Evolutionary conservation across 2,113 vertebrate genomes (phyloP).

Genomic region (Myxocyprinus asiaticus): DNA sequence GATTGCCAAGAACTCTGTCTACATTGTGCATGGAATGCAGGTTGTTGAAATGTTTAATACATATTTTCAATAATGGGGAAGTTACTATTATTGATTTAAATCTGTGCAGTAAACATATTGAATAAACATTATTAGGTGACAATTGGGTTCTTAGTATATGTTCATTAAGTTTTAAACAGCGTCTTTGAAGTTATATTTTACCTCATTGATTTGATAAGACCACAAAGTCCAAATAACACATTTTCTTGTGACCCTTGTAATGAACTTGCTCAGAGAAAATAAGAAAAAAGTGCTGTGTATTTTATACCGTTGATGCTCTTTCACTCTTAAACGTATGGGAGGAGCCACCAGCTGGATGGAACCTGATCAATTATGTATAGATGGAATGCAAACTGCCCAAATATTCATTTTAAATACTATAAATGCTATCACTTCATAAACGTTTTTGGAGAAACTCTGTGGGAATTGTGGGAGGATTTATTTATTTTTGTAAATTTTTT

Average conservation of each 20-base stretch:
- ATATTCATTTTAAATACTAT: conserved; percentile 18
- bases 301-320: conserved; percentile 53
- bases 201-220: neutral
- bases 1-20: conserved; percentile 22
- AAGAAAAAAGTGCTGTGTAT: conserved; percentile 60
- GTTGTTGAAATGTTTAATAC: neutral
- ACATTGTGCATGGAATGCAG: conserved; percentile 13
- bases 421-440: conserved; percentile 51
- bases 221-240: neutral
- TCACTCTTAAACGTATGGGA: conserved; percentile 43
- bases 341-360: conserved; percentile 54
- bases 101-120: neutral
- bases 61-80: too few species aligned
- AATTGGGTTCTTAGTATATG: too few species aligned
- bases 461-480: neutral
- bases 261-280: conserved; percentile 57
- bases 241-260: neutral
- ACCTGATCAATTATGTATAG: conserved; percentile 63
- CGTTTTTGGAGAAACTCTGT: neutral
- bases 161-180: too few species aligned
- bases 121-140: neutral
- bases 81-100: too few species aligned
- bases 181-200: neutral
- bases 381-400: conserved; percentile 44
- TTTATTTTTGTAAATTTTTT: too few species aligned